phyloP scores from a whole-genome alignment of 1,140 invertebrate species.

The Tetragonula clypearis region DNA sequence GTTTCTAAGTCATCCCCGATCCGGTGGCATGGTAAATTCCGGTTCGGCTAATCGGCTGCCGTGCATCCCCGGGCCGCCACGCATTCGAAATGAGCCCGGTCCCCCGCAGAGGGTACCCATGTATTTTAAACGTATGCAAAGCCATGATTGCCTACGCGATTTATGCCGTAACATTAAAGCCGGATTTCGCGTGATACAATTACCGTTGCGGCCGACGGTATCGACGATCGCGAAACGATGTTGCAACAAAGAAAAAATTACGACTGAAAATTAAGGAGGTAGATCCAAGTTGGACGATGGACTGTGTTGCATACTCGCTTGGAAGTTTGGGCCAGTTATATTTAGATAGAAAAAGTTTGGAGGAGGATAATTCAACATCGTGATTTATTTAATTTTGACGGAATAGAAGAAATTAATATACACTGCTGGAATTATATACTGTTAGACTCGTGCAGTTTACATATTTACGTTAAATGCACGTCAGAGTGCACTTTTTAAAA shows the following conservation, averaged over 20 bases:
- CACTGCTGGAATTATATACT: too few relatives aligned
- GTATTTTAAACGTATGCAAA: conserved; percentile 53
- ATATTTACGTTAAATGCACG: too few relatives aligned
- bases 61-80: conserved; percentile 38
- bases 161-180: conserved; percentile 49
- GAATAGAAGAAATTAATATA: too few relatives aligned
- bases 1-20: conserved; percentile 57
- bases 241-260: neutral
- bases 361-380: too few relatives aligned
- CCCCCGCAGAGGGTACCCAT: conserved; percentile 24
- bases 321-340: neutral
- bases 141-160: conserved; percentile 48
- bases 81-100: conserved; percentile 57
- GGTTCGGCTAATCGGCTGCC: conserved; percentile 51
- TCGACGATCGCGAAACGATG: neutral
- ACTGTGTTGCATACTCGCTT: neutral
- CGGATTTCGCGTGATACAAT: conserved; percentile 44
- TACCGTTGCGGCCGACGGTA: neutral
- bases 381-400: too few relatives aligned
- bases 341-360: neutral
- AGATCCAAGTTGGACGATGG: neutral
- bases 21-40: conserved; percentile 36
- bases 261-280: conserved; percentile 1
- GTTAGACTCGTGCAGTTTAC: too few relatives aligned
- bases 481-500: too few relatives aligned